Base-by-base conservation (phyloP, 2,888 invertebrate genomes). In the Stenotaenia linearis region DNA sequence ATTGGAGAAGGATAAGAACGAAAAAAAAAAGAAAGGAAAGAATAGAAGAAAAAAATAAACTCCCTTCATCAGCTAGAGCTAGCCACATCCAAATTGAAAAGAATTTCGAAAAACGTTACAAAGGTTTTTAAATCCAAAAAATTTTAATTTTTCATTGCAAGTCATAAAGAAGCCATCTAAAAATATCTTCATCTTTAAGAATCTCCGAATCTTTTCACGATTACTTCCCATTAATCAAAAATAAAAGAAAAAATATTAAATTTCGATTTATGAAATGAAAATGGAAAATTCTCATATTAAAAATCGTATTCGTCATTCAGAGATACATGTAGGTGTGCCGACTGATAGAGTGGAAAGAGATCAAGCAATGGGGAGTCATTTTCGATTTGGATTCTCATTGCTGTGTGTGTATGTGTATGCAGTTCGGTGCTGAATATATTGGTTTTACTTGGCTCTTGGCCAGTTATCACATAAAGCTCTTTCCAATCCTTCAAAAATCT, bases 401-500 rank as follows among this genome's bases (percentile, higher is more conserved):
- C 61, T 25, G 61, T 25, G 61, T 61, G n/a, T 45, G n/a, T 45
- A 45, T 45, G 45, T 45, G 45, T 37, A 18, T 25, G 61, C 61
- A 61, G 61, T 25, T 23, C 25, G 15, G 61, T 61, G 61, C 61
- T 61, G 61, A 61, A 61, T 61, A 61, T 61, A 61, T 61, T 61
- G 61, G 61, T 61, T 61, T 61, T 61, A 61, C 61, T 61, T 61
- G 61, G 61, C 61, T 61, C 61, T 25, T 61, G 61, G 61, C 61
- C 61, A 61, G 61, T 61, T 61, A 61, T 61, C 61, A 61, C 61
- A 61, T 61, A 61, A 61, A 61, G 61, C 61, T 61, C 61, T 61
- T 61, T 61, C 61, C 61, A 61, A 61, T 61, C 61, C 61, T 61
- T 61, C 61, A 61, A 61, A 61, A 23, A 61, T 61, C 61, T 61